These are phyloP conservation scores for Artemia sinica DNA, from an alignment of 2,888 invertebrate species.

Conservation along the genomic window DNA sequence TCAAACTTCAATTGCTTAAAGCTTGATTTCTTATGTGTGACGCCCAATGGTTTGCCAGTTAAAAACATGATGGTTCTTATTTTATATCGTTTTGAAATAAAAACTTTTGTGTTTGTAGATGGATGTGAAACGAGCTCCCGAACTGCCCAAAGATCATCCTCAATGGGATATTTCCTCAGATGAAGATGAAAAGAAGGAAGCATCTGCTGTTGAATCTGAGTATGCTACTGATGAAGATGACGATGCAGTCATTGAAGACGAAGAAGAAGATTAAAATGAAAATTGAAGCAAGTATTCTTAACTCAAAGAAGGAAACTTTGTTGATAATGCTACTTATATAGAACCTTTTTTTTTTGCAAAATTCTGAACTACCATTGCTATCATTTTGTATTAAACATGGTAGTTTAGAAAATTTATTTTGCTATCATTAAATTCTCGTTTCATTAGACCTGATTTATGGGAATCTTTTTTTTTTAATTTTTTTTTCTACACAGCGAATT, in stretches of 20 bases:
- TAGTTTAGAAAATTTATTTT: too few relatives aligned
- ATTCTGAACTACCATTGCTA: too few relatives aligned
- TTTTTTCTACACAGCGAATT: too few relatives aligned
- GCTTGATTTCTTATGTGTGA: conserved; percentile 7
- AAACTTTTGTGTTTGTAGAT: conserved; percentile 38
- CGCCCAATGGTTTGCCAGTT: background rate
- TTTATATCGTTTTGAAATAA: conserved; percentile 13
- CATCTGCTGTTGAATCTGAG: conserved; percentile 43
- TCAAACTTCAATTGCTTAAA: conserved; percentile 16
- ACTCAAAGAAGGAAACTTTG: too few relatives aligned
- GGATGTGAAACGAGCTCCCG: conserved; percentile 89
- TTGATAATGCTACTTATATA: too few relatives aligned
- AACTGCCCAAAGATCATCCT: conserved; percentile 77
- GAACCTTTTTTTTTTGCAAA: too few relatives aligned
- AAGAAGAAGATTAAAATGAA: conserved; percentile 17
- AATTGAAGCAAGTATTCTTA: too few relatives aligned
- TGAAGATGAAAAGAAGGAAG: conserved; percentile 54
- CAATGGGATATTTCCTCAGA: conserved; percentile 95
- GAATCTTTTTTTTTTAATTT: too few relatives aligned
- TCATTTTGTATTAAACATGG: too few relatives aligned
- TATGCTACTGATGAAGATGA: conserved; percentile 50
- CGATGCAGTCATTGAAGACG: conserved; percentile 36
- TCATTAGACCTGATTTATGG: too few relatives aligned
- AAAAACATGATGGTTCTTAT: conserved; percentile 10
- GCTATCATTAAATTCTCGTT: too few relatives aligned